A percentile compares a stretch with the other conserved stretches of the same genome.
Conservation (phyloP, 2,888 invertebrate species). For the Calephelis perditalis region DNA sequence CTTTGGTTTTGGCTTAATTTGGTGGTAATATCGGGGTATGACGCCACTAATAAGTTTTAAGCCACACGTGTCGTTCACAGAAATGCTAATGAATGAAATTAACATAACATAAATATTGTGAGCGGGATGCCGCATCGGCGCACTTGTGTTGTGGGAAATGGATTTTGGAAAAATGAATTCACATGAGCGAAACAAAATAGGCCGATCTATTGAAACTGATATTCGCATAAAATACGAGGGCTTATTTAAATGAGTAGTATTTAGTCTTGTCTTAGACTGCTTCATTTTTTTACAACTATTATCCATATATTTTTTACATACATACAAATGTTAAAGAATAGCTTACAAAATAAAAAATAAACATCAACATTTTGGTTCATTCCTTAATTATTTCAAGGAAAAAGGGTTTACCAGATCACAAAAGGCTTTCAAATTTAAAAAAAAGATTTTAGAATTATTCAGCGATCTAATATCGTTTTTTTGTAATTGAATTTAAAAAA, state of each 20-base stretch:
- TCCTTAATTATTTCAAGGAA: too few species aligned
- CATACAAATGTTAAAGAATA: too few species aligned
- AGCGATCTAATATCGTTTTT: too few species aligned
- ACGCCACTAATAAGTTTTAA: slow-evolving; percentile 13
- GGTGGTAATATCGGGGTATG: slow-evolving; percentile 10
- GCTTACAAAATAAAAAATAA: too few species aligned
- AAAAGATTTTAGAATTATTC: too few species aligned
- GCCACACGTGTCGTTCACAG: slow-evolving; percentile 11
- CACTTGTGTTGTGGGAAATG: slow-evolving; percentile 8
- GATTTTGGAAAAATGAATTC: slow-evolving; percentile 13
- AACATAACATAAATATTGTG: slow-evolving; percentile 11
- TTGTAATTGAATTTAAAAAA: too few species aligned
- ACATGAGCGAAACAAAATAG: neutral
- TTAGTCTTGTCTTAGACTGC: too few species aligned
- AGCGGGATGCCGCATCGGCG: neutral
- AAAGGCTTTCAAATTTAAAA: too few species aligned
- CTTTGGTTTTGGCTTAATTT: slow-evolving; percentile 14
- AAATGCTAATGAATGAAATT: slow-evolving; percentile 15
- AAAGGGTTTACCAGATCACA: too few species aligned
- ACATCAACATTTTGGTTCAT: too few species aligned
- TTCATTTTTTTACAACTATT: too few species aligned
- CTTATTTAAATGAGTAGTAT: neutral
- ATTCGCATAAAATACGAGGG: neutral
- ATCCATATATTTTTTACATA: too few species aligned
- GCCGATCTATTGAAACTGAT: neutral